Evolutionary conservation across 2,888 invertebrate species (phyloP), one percentile per base, ranked within the genome.

Genomic region (Leptodirus hochenwartii): DNA sequence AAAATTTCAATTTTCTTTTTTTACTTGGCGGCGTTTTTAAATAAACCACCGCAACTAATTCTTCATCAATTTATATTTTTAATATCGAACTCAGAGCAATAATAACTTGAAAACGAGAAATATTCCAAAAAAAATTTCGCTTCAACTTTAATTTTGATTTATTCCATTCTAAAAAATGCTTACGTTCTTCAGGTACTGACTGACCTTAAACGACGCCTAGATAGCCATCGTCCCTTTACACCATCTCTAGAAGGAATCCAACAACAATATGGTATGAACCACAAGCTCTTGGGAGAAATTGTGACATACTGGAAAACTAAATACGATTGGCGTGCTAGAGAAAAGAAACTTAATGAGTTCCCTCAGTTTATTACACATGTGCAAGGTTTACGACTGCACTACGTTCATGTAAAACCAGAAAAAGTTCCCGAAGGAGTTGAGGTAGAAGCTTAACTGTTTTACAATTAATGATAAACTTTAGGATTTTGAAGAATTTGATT

Each of bases 181-280:
- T 26, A 15, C 8, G 28, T 30, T 23, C 27, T 30, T n/a, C 15
- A 59, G 58, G 48, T 61, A 38, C 22, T 70, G 22, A 51, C 59
- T 34, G 69, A 70, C 40, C 47, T 74, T 1, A 53, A 58, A 35
- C 51, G 57, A 10, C 57, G 76, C 5, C 54, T 79, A 1, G 51
- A 61, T 2, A 60, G 58, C 27, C 49, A 58, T 2, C 37, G 49
- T 17, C 37, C 43, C 2, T 42, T 52, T 6, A 44, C 46, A 15
- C 46, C 48, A 8, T 74, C 81, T 0, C 46, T 80, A 26, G 73
- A 80, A 50, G 66, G 64, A 27, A 54, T 61, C 0, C 68, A 66
- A 4, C 88, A 84, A 53, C 64, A 72, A 34, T 87, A 87, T 45
- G 91, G 91, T 2, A 74, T 88, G 47, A 79, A 82, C 45, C 56